Percentiles rank a stretch among this genome's conserved stretches.
These are phyloP conservation scores for Stegastes partitus DNA, from an alignment of 2,113 vertebrate species.

Conservation along the genomic window DNA sequence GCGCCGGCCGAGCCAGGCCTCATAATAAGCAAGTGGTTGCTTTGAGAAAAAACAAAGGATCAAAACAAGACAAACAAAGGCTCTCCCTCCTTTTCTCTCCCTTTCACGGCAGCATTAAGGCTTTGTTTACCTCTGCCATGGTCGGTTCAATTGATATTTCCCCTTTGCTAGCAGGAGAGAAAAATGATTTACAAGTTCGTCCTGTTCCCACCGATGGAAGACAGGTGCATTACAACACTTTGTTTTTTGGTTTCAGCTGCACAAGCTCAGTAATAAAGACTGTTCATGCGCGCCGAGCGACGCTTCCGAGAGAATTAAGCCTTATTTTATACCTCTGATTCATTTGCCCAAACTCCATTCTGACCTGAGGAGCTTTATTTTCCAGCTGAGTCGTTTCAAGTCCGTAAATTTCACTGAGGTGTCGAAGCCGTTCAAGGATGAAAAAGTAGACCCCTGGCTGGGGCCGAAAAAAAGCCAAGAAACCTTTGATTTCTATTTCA, in stretches of 20 bases:
- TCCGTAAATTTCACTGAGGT: neutral
- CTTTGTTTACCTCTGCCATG: constrained; percentile 20
- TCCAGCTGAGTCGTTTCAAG: neutral
- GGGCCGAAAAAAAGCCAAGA: neutral
- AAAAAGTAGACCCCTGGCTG: neutral
- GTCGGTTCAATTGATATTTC: neutral
- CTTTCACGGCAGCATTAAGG: neutral
- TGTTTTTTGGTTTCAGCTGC: neutral
- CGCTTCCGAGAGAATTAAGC: constrained; percentile 17
- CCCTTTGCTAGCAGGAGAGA: neutral
- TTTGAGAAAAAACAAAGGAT: neutral
- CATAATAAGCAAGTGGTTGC: constrained; percentile 11
- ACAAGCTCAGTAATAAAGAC: neutral
- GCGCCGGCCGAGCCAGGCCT: neutral
- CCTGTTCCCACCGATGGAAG: constrained; percentile 21
- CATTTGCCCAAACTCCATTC: neutral
- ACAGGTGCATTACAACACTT: neutral
- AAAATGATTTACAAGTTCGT: constrained; percentile 22
- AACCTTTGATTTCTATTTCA: constrained; percentile 6
- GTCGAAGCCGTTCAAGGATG: neutral
- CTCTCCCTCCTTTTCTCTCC: constrained; percentile 1
- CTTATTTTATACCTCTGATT: neutral
- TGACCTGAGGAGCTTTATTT: neutral
- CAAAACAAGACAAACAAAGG: constrained; percentile 36
- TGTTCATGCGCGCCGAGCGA: neutral